Conservation (phyloP, 2,797 vertebrate genomes). For the Huso huso region DNA sequence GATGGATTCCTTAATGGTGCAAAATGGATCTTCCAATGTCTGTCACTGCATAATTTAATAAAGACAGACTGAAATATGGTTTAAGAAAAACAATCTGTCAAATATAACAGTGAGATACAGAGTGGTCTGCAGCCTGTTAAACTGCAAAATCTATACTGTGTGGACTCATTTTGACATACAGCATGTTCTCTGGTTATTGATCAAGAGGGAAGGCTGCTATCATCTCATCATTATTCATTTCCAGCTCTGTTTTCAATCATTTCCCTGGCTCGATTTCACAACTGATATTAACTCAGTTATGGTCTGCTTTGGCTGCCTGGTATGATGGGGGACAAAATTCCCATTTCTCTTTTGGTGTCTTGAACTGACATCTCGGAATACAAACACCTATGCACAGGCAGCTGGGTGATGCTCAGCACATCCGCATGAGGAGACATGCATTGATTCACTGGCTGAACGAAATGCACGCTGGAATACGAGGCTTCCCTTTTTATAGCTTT, state of each 20-base stretch:
- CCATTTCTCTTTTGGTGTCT: slow-evolving; percentile 1
- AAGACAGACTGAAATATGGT: too few relatives aligned
- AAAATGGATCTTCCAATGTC: too few relatives aligned
- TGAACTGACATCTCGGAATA: neutral
- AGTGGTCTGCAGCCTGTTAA: too few relatives aligned
- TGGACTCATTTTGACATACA: neutral
- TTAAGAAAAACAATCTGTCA: too few relatives aligned
- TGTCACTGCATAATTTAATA: too few relatives aligned
- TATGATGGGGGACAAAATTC: neutral
- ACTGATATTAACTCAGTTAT: slow-evolving; percentile 1
- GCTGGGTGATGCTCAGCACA: neutral
- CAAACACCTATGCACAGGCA: neutral
- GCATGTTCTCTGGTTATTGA: neutral
- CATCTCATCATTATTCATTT: neutral
- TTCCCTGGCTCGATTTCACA: neutral
- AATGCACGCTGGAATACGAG: too few relatives aligned
- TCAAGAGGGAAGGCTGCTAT: neutral
- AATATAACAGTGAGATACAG: too few relatives aligned
- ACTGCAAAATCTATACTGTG: too few relatives aligned
- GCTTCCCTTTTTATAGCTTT: too few relatives aligned
- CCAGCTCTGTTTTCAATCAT: neutral
- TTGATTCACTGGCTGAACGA: too few relatives aligned
- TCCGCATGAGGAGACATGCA: neutral
- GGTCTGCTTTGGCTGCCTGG: neutral
- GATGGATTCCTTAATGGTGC: too few relatives aligned